phyloP scores from a whole-genome alignment of 2,888 invertebrate genomes.

The Heliconius sara region DNA sequence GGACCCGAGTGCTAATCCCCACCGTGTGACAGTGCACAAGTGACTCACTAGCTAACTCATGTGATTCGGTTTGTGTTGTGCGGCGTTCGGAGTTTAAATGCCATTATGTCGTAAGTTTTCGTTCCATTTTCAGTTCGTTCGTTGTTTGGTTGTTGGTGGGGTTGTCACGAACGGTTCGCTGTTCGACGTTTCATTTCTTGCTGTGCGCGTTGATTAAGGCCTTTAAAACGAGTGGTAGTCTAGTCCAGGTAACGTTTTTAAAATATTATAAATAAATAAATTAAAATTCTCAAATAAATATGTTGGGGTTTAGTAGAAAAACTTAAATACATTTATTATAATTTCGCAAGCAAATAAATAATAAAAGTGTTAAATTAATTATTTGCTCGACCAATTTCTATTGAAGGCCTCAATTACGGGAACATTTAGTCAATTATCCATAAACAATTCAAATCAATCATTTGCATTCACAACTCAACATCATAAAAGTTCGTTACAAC shows the following conservation, averaged over 20 bases:
- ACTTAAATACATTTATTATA: not conserved
- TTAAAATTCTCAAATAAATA: not conserved
- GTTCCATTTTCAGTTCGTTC: conserved; percentile 53
- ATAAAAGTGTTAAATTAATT: not conserved
- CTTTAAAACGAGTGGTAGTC: not conserved
- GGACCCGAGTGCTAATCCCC: conserved; percentile 58
- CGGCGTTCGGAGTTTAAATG: conserved; percentile 57
- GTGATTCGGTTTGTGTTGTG: conserved; percentile 33
- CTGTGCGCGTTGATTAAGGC: not conserved
- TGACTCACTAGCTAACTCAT: conserved; percentile 52
- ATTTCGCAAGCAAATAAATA: not conserved
- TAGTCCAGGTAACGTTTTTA: not conserved
- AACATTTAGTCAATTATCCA: conserved; percentile 8
- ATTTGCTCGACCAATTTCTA: not conserved
- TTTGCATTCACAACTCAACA: not conserved
- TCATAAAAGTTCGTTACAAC: conserved; percentile 22
- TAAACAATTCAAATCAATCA: conserved; percentile 9
- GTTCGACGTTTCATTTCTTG: not conserved
- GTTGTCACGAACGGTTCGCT: conserved; percentile 42
- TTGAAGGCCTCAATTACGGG: not conserved
- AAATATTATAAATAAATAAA: conserved; percentile 4
- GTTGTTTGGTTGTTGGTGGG: conserved; percentile 51
- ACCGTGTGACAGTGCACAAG: conserved; percentile 68
- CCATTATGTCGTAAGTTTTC: conserved; percentile 83
- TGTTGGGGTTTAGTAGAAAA: not conserved